Evolutionary conservation across 1,140 invertebrate species (phyloP), one percentile per base, ranked within the genome.

Genomic region (Agrypnia vestita): DNA sequence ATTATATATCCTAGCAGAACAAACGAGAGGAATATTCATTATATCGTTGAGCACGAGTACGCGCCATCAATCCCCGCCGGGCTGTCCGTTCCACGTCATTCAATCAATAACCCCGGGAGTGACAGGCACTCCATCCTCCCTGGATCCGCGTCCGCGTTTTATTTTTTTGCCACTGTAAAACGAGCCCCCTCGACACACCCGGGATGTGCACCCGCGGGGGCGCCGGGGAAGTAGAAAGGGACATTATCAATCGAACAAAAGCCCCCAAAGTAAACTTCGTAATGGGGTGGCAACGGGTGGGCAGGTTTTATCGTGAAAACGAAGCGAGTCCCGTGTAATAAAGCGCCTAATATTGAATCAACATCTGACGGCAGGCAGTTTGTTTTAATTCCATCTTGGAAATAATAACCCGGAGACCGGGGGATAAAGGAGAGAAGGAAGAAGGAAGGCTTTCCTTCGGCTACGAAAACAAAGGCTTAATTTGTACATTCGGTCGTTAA

Each of bases 161-260:
- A 64, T 64, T 64, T 64, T 59, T 64, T 64, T 64, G 61, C 61
- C 61, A 71, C 7, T 71, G 67, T 71, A 71, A 71, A 71, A 47
- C 47, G 67, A 71, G 67, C 67, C 67, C 62, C 43, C 62, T 67
- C 62, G 62, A 67, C 25, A 67, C 17, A 59, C 55, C 55, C 46
- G 25, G 25, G 25, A 35, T 35, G 25, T 53, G 15, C 56, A 35
- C 10, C 35, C 55, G 77, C 72, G 56, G 73, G 72, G 73, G 72
- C 44, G 53, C 55, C 12, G 43, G 49, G n/a, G 78, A 80, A 76
- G 59, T 35, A 56, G 71, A 77, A 59, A 51, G 64, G 71, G 77
- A 72, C 77, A 76, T 79, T 82, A 79, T 82, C 80, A 82, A 82
- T 82, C 77, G 80, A 82, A 82, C 71, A 78, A 79, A 78, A 82